These are phyloP conservation scores for Sternotherus odoratus DNA, from an alignment of 2,797 vertebrate species.

Conservation along the genomic window DNA sequence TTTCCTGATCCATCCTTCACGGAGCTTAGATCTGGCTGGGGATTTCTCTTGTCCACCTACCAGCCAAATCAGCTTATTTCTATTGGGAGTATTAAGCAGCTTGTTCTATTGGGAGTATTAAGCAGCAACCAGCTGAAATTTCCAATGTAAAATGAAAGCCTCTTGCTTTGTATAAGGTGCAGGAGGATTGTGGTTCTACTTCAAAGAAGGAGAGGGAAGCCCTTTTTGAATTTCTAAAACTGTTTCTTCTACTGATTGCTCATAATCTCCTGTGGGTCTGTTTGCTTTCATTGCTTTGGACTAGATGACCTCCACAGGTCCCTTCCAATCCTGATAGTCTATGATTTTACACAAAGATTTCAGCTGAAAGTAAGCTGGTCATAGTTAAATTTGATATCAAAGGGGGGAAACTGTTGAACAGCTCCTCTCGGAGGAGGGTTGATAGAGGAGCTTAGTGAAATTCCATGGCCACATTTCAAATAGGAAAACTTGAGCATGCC, in stretches of 20 bases:
- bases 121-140: not conserved
- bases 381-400: not conserved
- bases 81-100: not conserved
- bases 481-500: not conserved
- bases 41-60: not conserved
- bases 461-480: not conserved
- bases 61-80: not conserved
- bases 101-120: not conserved
- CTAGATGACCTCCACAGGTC: too few species aligned
- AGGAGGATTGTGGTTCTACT: rapidly evolving
- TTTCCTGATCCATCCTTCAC: not conserved
- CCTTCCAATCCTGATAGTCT: too few species aligned
- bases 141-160: not conserved
- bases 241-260: not conserved
- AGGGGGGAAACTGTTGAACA: not conserved
- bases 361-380: not conserved
- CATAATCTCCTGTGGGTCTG: not conserved
- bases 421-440: not conserved
- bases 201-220: not conserved
- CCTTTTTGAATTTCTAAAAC: not conserved
- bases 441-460: not conserved
- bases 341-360: not conserved
- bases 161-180: not conserved
- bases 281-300: not conserved
- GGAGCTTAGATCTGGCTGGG: not conserved